phyloP scores from a whole-genome alignment of 1,140 invertebrate genomes.

The Zaprionus davidi region DNA sequence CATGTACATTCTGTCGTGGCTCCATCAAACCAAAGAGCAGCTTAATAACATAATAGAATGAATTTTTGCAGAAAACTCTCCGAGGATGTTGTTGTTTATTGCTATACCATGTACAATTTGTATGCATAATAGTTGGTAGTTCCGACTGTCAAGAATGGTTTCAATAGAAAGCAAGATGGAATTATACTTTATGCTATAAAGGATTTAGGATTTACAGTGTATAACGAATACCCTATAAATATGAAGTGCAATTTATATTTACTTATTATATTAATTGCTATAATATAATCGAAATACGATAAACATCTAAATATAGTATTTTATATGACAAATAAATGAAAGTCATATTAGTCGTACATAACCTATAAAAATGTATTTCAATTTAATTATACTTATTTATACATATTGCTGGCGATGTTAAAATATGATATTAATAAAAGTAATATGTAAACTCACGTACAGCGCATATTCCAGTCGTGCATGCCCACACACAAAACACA shows the following conservation, averaged over 20 bases:
- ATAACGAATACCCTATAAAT: not conserved
- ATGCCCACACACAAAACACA: not conserved
- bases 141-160: not conserved
- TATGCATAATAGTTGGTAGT: not conserved
- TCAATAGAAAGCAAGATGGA: too few relatives aligned
- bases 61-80: conserved; percentile 33
- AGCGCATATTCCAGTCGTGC: not conserved
- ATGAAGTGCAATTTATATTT: not conserved
- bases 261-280: too few relatives aligned
- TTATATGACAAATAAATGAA: too few relatives aligned
- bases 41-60: conserved; percentile 46
- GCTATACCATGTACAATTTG: conserved; percentile 14
- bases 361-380: too few relatives aligned
- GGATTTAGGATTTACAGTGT: not conserved
- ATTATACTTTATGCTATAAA: too few relatives aligned
- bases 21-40: conserved; percentile 33
- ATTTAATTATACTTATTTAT: too few relatives aligned
- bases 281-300: too few relatives aligned
- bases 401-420: too few relatives aligned
- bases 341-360: too few relatives aligned
- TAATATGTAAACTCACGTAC: not conserved
- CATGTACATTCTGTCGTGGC: conserved; percentile 22
- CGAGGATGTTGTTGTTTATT: conserved; percentile 21
- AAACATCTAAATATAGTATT: too few relatives aligned
- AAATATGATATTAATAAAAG: too few relatives aligned